These are phyloP conservation scores for Plagiodera versicolora DNA, from an alignment of 2,888 invertebrate genomes.

Conservation along the genomic window DNA sequence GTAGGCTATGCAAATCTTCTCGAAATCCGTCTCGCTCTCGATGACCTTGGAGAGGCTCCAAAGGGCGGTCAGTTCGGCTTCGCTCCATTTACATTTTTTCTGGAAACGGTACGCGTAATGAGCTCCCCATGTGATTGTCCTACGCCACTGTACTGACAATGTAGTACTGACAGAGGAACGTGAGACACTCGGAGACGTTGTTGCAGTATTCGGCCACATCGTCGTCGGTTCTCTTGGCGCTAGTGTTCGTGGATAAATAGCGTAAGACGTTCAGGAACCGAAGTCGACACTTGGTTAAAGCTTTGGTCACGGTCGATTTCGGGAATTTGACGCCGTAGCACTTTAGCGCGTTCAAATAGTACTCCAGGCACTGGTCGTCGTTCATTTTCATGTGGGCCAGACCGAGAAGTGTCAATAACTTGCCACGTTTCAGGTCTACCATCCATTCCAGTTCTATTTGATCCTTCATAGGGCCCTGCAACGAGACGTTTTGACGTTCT, in stretches of 20 bases:
- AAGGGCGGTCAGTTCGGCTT: conserved; percentile 61
- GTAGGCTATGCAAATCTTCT: conserved; percentile 59
- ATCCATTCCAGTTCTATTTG: conserved; percentile 49
- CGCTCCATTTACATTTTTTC: conserved; percentile 49
- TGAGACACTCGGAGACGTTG: conserved; percentile 55
- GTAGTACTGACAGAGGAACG: conserved; percentile 52
- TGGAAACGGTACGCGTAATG: conserved; percentile 26
- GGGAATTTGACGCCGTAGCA: conserved; percentile 54
- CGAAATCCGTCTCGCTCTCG: conserved; percentile 58
- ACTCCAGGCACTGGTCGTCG: conserved; percentile 51
- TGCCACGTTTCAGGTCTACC: conserved; percentile 51
- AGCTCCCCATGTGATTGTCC: neutral
- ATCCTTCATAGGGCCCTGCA: conserved; percentile 36
- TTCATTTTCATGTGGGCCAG: conserved; percentile 52
- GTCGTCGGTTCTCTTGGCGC: conserved; percentile 41
- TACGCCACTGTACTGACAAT: conserved; percentile 41
- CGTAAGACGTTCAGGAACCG: conserved; percentile 47
- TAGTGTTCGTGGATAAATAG: conserved; percentile 40
- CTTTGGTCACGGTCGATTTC: conserved; percentile 36
- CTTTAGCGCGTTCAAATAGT: conserved; percentile 49
- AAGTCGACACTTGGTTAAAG: conserved; percentile 39
- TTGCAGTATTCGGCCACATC: conserved; percentile 54
- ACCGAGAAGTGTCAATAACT: conserved; percentile 54
- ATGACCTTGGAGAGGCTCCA: conserved; percentile 61
- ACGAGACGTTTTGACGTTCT: neutral